phyloP scores from a whole-genome alignment of 2,113 vertebrate genomes.

The Pitta sordida region DNA sequence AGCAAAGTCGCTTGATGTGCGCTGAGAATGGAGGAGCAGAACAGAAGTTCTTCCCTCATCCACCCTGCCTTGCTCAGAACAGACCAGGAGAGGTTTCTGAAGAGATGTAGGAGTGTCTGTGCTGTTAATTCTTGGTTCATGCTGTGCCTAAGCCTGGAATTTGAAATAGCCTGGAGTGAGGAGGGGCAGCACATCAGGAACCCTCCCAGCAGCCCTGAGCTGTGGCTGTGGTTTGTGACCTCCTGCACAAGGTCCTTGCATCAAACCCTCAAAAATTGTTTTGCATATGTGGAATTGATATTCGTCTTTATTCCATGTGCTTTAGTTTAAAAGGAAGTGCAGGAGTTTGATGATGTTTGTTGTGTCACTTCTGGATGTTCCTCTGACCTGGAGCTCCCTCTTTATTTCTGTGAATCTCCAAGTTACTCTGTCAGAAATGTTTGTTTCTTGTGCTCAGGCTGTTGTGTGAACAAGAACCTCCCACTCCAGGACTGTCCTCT shows the following conservation, averaged over 20 bases:
- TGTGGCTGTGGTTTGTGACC: background rate
- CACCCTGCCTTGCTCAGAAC: background rate
- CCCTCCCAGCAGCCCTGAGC: background rate
- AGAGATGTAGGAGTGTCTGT: background rate
- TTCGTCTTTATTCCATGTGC: background rate
- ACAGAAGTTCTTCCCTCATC: background rate
- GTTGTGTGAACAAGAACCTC: fast-evolving
- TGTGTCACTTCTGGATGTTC: background rate
- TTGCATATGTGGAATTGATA: fast-evolving
- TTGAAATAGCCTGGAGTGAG: fast-evolving
- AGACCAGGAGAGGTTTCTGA: background rate
- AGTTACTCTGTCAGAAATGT: background rate
- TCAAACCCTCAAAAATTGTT: background rate
- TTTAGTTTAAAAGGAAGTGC: background rate
- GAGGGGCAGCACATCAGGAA: background rate
- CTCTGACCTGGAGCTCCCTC: background rate
- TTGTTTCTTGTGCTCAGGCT: background rate
- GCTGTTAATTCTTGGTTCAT: background rate
- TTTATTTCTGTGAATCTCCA: background rate
- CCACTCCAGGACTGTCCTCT: fast-evolving
- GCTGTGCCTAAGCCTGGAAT: background rate
- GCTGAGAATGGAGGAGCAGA: background rate
- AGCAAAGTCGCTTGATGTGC: background rate
- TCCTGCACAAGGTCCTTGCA: background rate
- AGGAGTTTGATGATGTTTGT: background rate